Evolutionary conservation across 2,113 vertebrate species (phyloP), one percentile per base, ranked within the genome.

Genomic region (Scolopax mira): DNA sequence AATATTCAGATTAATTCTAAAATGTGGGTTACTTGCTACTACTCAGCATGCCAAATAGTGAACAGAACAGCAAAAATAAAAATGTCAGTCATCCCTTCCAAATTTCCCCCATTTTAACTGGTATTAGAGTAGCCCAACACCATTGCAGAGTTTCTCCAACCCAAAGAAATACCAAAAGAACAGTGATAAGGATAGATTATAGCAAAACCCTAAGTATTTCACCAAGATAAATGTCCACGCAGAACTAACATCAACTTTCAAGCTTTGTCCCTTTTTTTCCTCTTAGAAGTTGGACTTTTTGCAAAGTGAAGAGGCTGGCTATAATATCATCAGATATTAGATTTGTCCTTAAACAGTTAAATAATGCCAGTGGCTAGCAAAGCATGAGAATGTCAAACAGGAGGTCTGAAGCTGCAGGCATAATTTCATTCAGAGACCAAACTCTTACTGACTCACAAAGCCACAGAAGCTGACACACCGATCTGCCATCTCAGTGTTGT

Each of bases 1-100:
- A 97, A 75, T 88, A 95, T 74, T 93, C 33, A 94, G 57, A 70
- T 88, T 83, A 95, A 77, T 82, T 95, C 88, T 92, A 87, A 86
- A 78, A 71, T 58, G 58, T 6, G 10, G 31, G 60, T 93, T 93
- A 92, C 5, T 85, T 83, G 60, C 28, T 72, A 93, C 42, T 89
- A 91, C 13, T 67, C 18, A 15, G 70, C 95, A 97, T 94, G 94
- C 92, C 46, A 96, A 65, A 80, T 94, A 92, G 48, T 62, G 35
- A 78, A 79, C 15, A 73, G 13, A 85, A 92, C 24, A 95, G 85
- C 44, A 39, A 39, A 55, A 42, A 37, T 10, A 51, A 24, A 69
- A 48, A 27, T 88, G 64, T 46, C 42, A 69, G 30, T 57, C 54
- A 67, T 28, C 35, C 58, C 18, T 37, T 85, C 65, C 92, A 54